Conservation (phyloP, 2,888 invertebrate genomes). For the Xylota sylvarum region DNA sequence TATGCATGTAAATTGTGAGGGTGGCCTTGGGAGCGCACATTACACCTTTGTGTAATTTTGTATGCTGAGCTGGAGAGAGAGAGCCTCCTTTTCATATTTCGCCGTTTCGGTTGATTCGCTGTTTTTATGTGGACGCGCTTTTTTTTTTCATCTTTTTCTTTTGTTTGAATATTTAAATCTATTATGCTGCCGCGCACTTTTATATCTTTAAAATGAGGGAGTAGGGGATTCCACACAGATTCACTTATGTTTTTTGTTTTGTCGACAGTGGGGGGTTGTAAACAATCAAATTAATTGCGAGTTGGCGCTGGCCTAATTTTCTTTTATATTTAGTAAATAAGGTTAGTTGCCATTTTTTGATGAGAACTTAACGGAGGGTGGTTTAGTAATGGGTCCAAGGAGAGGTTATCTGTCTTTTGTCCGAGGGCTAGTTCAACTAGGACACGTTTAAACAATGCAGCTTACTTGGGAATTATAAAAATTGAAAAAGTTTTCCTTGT, state of each 20-base stretch:
- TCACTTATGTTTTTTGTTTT: constrained; percentile 43
- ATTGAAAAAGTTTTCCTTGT: not conserved
- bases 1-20: constrained; percentile 73
- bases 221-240: constrained; percentile 39
- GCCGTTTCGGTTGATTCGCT: constrained; percentile 58
- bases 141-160: not conserved
- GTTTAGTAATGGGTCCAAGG: constrained; percentile 29
- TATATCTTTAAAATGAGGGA: constrained; percentile 48
- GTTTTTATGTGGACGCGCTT: constrained; percentile 40
- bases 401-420: not conserved
- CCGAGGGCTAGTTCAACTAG: constrained; percentile 3
- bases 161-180: constrained; percentile 72
- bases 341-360: constrained; percentile 45
- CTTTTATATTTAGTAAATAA: constrained; percentile 55
- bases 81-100: constrained; percentile 55
- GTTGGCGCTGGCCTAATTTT: constrained; percentile 57
- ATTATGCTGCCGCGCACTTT: constrained; percentile 53
- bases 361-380: too few relatives aligned
- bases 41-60: constrained; percentile 70
- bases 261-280: constrained; percentile 55
- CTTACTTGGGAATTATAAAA: not conserved
- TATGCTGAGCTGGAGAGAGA: constrained; percentile 30
- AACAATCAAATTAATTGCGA: constrained; percentile 75
- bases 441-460: constrained; percentile 8
- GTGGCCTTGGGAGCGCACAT: constrained; percentile 67